A percentile compares a stretch with the other conserved stretches of the same genome.
phyloP scores from a whole-genome alignment of 2,113 vertebrate genomes.

The Sprattus sprattus region DNA sequence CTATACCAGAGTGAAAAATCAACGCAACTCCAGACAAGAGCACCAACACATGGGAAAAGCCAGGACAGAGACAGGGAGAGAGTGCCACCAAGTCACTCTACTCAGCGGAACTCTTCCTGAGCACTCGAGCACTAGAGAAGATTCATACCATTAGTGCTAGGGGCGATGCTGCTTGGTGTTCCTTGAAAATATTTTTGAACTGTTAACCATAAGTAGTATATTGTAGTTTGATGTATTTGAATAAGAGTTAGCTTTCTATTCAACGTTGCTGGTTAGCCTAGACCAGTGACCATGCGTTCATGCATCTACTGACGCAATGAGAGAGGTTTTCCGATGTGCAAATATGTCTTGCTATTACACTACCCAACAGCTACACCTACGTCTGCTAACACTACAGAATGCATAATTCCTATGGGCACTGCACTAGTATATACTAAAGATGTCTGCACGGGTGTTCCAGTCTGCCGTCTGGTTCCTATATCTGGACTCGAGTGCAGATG shows the following conservation, averaged over 20 bases:
- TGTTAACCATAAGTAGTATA: too few relatives aligned
- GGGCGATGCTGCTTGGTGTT: constrained; percentile 71
- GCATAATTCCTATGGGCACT: too few relatives aligned
- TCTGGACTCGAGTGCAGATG: constrained; percentile 43
- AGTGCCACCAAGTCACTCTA: not conserved
- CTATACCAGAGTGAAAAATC: not conserved
- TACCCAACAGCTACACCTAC: too few relatives aligned
- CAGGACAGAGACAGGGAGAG: not conserved
- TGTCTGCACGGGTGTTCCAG: constrained; percentile 80
- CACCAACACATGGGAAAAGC: not conserved
- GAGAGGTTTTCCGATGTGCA: too few relatives aligned
- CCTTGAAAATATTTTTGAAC: constrained; percentile 69
- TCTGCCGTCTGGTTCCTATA: constrained; percentile 88
- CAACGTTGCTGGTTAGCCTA: too few relatives aligned
- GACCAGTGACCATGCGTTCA: too few relatives aligned
- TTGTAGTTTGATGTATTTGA: too few relatives aligned
- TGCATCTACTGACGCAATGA: too few relatives aligned
- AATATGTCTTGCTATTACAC: too few relatives aligned
- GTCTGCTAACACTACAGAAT: too few relatives aligned
- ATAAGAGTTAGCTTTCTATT: too few relatives aligned
- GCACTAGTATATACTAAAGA: too few relatives aligned
- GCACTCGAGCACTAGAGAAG: not conserved
- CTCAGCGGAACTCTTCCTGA: not conserved
- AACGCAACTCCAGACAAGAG: not conserved
- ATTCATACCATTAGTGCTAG: constrained; percentile 73